These are phyloP conservation scores for Ecdyonurus torrentis DNA, from an alignment of 2,888 invertebrate genomes.

Conservation along the genomic window DNA sequence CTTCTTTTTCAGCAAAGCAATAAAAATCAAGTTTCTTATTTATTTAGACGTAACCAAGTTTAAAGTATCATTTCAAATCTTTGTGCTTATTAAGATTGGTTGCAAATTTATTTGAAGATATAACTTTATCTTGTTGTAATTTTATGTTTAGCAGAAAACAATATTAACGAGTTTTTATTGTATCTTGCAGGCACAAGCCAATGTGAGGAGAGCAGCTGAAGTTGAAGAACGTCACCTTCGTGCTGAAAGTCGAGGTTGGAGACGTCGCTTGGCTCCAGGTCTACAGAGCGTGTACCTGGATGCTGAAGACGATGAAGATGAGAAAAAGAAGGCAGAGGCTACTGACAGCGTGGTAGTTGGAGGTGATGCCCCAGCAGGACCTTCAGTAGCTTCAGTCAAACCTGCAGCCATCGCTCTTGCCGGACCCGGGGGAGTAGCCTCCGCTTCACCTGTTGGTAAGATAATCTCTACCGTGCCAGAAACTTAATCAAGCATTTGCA, in stretches of 20 bases:
- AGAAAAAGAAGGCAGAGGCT: constrained; percentile 22
- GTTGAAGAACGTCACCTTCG: constrained; percentile 5
- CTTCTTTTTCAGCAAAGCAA: too few relatives aligned
- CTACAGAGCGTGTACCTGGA: constrained; percentile 24
- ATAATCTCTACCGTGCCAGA: too few relatives aligned
- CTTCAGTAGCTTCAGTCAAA: constrained; percentile 30
- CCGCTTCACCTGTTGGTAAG: constrained; percentile 27
- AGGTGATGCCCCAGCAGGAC: constrained; percentile 16
- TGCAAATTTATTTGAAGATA: too few relatives aligned
- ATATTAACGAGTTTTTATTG: too few relatives aligned
- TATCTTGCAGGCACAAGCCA: background rate
- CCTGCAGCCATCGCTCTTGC: constrained; percentile 32
- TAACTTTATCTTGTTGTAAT: too few relatives aligned
- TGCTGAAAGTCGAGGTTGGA: constrained; percentile 5
- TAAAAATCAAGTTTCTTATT: too few relatives aligned
- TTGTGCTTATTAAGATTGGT: too few relatives aligned
- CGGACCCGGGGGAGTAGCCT: constrained; percentile 31
- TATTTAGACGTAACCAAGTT: too few relatives aligned
- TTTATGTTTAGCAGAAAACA: too few relatives aligned
- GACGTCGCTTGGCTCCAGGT: constrained; percentile 5
- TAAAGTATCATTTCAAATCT: too few relatives aligned
- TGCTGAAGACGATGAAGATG: constrained; percentile 27
- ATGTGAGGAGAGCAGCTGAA: constrained; percentile 4
- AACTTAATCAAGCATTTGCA: too few relatives aligned
- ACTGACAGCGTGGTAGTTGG: constrained; percentile 12